phyloP scores from a whole-genome alignment of 2,797 vertebrate genomes.

The Steatocranus sp. region DNA sequence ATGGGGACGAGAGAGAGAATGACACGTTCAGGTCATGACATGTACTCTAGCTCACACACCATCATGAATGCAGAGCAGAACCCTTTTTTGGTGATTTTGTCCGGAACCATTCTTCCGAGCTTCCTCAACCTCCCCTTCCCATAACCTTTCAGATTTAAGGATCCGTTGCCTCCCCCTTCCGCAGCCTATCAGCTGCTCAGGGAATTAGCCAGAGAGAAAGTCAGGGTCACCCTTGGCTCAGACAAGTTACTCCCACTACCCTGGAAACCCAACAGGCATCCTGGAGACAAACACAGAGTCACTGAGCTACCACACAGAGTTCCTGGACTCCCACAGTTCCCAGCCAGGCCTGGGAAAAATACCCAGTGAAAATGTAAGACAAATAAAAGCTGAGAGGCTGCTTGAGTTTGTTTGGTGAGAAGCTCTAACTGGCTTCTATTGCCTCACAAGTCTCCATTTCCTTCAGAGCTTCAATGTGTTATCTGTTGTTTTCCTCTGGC shows the following conservation, averaged over 20 bases:
- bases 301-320: constrained; percentile 37
- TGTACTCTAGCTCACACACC: background rate
- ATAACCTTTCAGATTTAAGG: constrained; percentile 56
- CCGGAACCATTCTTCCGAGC: constrained; percentile 11
- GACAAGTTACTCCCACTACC: constrained; percentile 57
- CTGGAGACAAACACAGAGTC: constrained; percentile 63
- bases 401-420: constrained; percentile 25
- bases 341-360: constrained; percentile 56
- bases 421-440: background rate
- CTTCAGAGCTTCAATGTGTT: background rate
- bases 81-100: constrained; percentile 21
- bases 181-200: constrained; percentile 63
- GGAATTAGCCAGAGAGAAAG: constrained; percentile 55
- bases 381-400: constrained; percentile 37
- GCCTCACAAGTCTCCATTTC: background rate
- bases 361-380: constrained; percentile 30
- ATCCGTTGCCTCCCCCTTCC: constrained; percentile 33
- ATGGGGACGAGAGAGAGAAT: background rate
- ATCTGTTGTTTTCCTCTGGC: background rate
- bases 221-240: constrained; percentile 61
- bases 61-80: constrained; percentile 23
- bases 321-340: constrained; percentile 54
- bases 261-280: constrained; percentile 68
- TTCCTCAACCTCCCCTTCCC: constrained; percentile 54
- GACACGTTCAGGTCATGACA: background rate